These are phyloP conservation scores for Rhysida immarginata DNA, from an alignment of 1,140 invertebrate species.

Conservation along the genomic window DNA sequence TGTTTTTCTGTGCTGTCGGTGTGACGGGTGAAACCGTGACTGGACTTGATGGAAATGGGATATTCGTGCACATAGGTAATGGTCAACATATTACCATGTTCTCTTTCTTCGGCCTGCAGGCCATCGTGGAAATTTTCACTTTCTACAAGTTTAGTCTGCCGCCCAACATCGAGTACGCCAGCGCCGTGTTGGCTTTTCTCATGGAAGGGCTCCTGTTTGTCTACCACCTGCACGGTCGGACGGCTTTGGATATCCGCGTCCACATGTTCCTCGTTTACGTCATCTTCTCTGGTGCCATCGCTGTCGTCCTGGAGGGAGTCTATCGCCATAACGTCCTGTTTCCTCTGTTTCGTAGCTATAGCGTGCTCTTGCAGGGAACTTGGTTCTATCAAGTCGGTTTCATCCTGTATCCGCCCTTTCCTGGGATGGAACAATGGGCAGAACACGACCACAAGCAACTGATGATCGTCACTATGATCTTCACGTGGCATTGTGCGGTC, in stretches of 20 bases:
- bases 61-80: conserved; percentile 31
- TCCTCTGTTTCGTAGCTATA: conserved; percentile 27
- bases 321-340: conserved; percentile 27
- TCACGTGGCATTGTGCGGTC: conserved; percentile 31
- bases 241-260: conserved; percentile 31
- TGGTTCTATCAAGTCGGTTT: conserved; percentile 39
- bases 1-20: conserved; percentile 26
- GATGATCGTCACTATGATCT: conserved; percentile 34
- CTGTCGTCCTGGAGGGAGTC: conserved; percentile 28
- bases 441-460: conserved; percentile 30
- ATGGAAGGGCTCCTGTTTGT: conserved; percentile 35
- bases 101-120: conserved; percentile 34
- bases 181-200: conserved; percentile 27
- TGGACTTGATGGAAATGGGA: conserved; percentile 26
- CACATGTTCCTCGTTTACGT: conserved; percentile 34
- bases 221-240: conserved; percentile 35
- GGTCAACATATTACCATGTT: conserved; percentile 40
- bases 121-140: conserved; percentile 29
- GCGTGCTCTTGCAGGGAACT: conserved; percentile 33
- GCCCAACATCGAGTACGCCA: conserved; percentile 30
- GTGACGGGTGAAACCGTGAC: conserved; percentile 30
- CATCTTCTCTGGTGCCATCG: conserved; percentile 23
- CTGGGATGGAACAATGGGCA: conserved; percentile 27
- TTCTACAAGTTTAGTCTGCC: conserved; percentile 26
- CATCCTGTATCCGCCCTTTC: conserved; percentile 34